These are phyloP conservation scores for Agrypnus murinus DNA, from an alignment of 2,888 invertebrate genomes.

Conservation along the genomic window DNA sequence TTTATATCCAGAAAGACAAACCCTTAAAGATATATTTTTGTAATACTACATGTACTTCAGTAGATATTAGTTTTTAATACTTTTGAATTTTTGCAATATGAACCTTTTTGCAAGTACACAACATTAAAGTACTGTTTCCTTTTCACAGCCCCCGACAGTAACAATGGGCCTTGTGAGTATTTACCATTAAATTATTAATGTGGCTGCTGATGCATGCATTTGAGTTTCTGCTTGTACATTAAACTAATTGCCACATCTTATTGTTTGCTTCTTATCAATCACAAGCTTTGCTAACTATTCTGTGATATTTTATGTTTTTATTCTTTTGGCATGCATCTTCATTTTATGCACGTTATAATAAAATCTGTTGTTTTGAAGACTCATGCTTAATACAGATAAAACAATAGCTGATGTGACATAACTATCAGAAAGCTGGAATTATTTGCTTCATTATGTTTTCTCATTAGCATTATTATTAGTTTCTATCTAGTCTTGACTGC, in stretches of 20 bases:
- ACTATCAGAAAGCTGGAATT: too few species aligned
- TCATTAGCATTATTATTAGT: too few species aligned
- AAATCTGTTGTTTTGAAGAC: too few species aligned
- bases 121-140: slow-evolving; percentile 65
- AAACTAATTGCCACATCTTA: slow-evolving; percentile 24
- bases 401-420: too few species aligned
- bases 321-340: slow-evolving; percentile 26
- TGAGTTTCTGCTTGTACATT: slow-evolving; percentile 28
- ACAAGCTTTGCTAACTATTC: slow-evolving; percentile 29
- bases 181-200: slow-evolving; percentile 59
- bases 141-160: slow-evolving; percentile 90
- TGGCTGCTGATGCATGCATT: slow-evolving; percentile 37
- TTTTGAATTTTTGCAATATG: slow-evolving; percentile 16
- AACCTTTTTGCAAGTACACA: slow-evolving; percentile 40
- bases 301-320: slow-evolving; percentile 41
- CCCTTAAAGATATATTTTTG: background rate
- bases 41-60: background rate
- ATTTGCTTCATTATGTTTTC: too few species aligned
- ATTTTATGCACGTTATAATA: background rate
- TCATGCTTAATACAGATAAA: too few species aligned
- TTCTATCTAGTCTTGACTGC: too few species aligned
- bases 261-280: slow-evolving; percentile 28
- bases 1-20: too few species aligned
- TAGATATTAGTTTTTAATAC: slow-evolving; percentile 27
- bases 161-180: slow-evolving; percentile 93